Evolutionary conservation across 2,797 vertebrate genomes (phyloP), one percentile per base, ranked within the genome.

Genomic region (Coreius guichenoti): DNA sequence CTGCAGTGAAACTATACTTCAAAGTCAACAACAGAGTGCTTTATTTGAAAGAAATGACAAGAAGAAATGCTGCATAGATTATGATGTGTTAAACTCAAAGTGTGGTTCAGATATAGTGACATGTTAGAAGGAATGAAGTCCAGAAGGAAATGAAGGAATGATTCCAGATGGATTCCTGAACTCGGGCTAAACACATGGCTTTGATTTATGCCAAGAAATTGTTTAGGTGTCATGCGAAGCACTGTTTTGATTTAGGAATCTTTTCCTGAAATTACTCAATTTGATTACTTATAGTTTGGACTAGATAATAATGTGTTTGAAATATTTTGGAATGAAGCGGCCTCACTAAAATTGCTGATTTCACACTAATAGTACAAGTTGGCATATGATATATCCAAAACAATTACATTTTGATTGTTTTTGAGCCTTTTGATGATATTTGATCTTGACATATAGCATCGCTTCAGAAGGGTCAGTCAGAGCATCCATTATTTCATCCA

Each of bases 41-140:
- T 78, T 61, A 78, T 78, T 78, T 61, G 33, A 78, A 78, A 43
- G 75, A 58, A 61, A 26, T 61, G 75, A 77, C 75, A 77, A 61
- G 49, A 36, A 61, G 14, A 61, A 56, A 76, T 76, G n/a, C 75
- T 11, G 56, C n/a, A 78, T 26, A 43, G 75, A 78, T 78, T 45
- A 19, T 78, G 75, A 78, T 43, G 75, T 78, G 75, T 36, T 78
- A 78, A 78, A 78, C 75, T 61, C 33, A 61, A 77, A 77, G 36
- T 78, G 54, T 61, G 75, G 75, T 78, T 61, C 43, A 75, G 21
- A 47, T 17, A 47, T 14, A 56, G 36, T 72, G 80, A 67, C n/a
- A 65, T 47, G 61, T 29, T 49, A 80, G 33, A 39, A 26, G 16
- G 49, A 56, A 63, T 77, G 54, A 77, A n/a, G 49, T 31, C 49